A percentile compares a stretch with the other conserved stretches of the same genome.
phyloP scores from a whole-genome alignment of 2,888 invertebrate species.

The Escarpia spicata region DNA sequence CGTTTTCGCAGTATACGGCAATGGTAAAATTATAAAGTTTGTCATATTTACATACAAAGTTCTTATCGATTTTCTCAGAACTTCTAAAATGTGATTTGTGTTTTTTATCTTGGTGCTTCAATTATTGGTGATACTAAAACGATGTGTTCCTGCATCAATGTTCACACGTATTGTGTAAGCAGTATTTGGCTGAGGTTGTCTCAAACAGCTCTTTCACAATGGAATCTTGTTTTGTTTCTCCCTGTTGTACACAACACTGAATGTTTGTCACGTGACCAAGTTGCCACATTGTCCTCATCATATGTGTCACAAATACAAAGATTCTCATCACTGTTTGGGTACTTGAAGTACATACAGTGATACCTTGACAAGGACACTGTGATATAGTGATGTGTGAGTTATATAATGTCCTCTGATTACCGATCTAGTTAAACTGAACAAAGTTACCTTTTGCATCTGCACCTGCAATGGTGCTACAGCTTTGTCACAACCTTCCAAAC shows the following conservation, averaged over 20 bases:
- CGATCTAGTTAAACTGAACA: not conserved
- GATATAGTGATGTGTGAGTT: not conserved
- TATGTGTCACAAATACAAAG: not conserved
- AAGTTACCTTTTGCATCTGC: no score
- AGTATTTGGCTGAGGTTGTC: not conserved
- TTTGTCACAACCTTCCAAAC: not conserved
- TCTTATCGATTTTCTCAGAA: no score
- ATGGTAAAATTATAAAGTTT: no score
- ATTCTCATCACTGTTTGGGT: not conserved
- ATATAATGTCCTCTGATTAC: not conserved
- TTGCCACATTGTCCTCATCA: not conserved
- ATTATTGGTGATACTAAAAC: not conserved
- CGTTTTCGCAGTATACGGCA: no score
- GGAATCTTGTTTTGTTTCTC: not conserved
- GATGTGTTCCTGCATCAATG: not conserved
- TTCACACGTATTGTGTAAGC: not conserved
- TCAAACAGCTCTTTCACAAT: not conserved
- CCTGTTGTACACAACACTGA: not conserved
- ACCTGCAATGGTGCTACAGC: not conserved
- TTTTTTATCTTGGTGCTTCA: not conserved
- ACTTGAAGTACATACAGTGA: not conserved
- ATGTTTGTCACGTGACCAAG: not conserved
- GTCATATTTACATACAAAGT: no score
- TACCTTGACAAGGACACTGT: not conserved
- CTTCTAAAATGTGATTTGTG: no score